These are phyloP conservation scores for Parnassius glacialis DNA, from an alignment of 2,888 invertebrate genomes.

Conservation along the genomic window DNA sequence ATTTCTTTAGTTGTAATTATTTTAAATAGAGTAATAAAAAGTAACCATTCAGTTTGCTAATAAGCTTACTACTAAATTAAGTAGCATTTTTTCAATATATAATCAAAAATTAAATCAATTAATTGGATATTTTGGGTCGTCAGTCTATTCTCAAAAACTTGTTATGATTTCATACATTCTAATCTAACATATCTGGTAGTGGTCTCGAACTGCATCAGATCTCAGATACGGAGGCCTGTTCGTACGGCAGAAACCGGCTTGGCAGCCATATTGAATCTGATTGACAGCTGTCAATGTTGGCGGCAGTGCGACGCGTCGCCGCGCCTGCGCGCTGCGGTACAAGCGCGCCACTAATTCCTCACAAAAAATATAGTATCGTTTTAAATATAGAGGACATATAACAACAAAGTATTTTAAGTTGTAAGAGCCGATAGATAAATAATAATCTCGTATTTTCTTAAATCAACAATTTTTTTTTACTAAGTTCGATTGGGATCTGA, in stretches of 20 bases:
- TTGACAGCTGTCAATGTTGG: slow-evolving; percentile 81
- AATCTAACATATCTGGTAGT: slow-evolving; percentile 52
- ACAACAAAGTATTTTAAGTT: too few relatives aligned
- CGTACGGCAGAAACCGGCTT: slow-evolving; percentile 61
- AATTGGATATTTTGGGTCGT: slow-evolving; percentile 27
- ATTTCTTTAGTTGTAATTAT: too few relatives aligned
- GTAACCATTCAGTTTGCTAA: too few relatives aligned
- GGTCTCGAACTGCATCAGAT: slow-evolving; percentile 43
- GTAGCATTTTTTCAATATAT: slow-evolving; percentile 9
- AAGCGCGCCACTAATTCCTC: slow-evolving; percentile 61
- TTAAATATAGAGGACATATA: slow-evolving; percentile 9
- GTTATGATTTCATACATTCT: slow-evolving; percentile 34
- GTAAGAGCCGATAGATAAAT: too few relatives aligned
- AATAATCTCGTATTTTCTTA: too few relatives aligned
- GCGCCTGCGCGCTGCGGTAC: slow-evolving; percentile 61
- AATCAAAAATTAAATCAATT: slow-evolving; percentile 21
- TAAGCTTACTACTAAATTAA: too few relatives aligned
- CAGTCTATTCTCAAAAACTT: slow-evolving; percentile 32
- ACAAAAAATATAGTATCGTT: slow-evolving; percentile 39
- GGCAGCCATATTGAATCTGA: slow-evolving; percentile 77
- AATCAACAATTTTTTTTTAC: too few relatives aligned
- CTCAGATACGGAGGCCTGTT: slow-evolving; percentile 45
- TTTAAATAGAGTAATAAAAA: too few relatives aligned
- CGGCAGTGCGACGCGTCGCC: slow-evolving; percentile 76
- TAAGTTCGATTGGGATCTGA: too few relatives aligned